Evolutionary conservation across 30 jellyfish, hydroid and myxozoan genomes (phyloP).

Genomic region (Chironex yamaguchii): DNA sequence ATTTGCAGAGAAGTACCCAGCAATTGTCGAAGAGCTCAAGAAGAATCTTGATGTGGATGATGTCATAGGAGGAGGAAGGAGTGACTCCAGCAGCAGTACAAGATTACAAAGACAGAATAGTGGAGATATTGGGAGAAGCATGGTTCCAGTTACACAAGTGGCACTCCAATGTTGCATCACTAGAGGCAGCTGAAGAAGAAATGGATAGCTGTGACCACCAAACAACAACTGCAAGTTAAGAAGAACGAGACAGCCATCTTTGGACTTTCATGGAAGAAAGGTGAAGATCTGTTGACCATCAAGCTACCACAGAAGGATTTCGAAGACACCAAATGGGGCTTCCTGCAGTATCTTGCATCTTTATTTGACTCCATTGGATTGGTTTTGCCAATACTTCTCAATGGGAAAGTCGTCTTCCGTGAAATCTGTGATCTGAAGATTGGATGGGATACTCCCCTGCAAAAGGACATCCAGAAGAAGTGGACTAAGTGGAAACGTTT

Average conservation of each 20-base stretch:
- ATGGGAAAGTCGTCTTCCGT: slow-evolving; percentile 54
- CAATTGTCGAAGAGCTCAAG: slow-evolving; percentile 12
- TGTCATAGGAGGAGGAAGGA: slow-evolving; percentile 17
- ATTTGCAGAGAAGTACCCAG: slow-evolving; percentile 10
- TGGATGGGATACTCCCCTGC: slow-evolving; percentile 68
- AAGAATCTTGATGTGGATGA: slow-evolving; percentile 63
- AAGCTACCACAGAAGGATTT: slow-evolving; percentile 40
- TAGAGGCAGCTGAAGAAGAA: slow-evolving; percentile 23
- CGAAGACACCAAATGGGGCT: slow-evolving; percentile 22
- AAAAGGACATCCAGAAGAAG: slow-evolving; percentile 26
- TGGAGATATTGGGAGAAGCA: slow-evolving; percentile 47
- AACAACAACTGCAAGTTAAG: slow-evolving; percentile 47
- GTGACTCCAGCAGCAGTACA: neutral
- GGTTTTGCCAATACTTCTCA: slow-evolving; percentile 50
- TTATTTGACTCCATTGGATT: slow-evolving; percentile 69
- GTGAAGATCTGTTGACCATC: slow-evolving; percentile 34
- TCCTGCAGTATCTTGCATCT: slow-evolving; percentile 37
- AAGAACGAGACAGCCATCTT: slow-evolving; percentile 55
- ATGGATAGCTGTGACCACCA: slow-evolving; percentile 37
- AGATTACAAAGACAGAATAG: slow-evolving; percentile 32
- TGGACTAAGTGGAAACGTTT: slow-evolving; percentile 49
- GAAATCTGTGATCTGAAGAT: slow-evolving; percentile 69
- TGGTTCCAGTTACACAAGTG: slow-evolving; percentile 62
- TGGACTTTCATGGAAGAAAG: slow-evolving; percentile 76
- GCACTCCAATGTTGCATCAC: slow-evolving; percentile 52